phyloP scores from a whole-genome alignment of 2,797 vertebrate species.

The Tapera naevia region DNA sequence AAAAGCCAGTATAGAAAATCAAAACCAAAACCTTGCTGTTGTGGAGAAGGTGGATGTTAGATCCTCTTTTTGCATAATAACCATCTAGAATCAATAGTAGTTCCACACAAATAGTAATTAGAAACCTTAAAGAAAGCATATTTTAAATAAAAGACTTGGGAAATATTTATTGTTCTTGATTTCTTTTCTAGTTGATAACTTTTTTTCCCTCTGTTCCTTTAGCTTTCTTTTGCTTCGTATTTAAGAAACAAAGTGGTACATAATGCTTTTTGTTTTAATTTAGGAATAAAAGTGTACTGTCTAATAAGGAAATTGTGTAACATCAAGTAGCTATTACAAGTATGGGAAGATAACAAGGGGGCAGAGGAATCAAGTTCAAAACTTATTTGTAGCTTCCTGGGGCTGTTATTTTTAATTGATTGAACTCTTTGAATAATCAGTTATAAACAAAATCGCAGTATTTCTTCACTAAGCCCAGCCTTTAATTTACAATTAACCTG shows the following conservation, averaged over 20 bases:
- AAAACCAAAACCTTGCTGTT: background rate
- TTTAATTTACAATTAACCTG: slow-evolving; percentile 43
- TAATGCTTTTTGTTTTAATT: background rate
- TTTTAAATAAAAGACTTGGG: background rate
- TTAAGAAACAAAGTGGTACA: background rate
- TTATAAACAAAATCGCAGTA: slow-evolving; percentile 16
- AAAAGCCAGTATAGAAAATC: background rate
- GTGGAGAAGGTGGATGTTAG: background rate
- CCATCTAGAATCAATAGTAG: background rate
- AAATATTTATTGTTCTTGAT: background rate
- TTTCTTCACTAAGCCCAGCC: background rate
- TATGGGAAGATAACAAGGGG: background rate
- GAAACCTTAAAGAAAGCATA: background rate
- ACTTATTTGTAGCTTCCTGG: background rate
- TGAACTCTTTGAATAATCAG: background rate
- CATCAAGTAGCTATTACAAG: background rate
- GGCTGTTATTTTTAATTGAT: slow-evolving; percentile 3
- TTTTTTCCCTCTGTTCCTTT: background rate
- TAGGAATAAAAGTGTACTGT: background rate
- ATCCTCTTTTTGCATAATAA: background rate
- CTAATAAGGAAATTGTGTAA: background rate
- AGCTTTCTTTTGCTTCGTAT: background rate
- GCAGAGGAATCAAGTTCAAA: background rate
- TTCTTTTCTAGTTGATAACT: background rate
- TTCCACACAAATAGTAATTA: background rate